Evolutionary conservation across 2,888 invertebrate species (phyloP).

Genomic region (Nomada fucata): DNA sequence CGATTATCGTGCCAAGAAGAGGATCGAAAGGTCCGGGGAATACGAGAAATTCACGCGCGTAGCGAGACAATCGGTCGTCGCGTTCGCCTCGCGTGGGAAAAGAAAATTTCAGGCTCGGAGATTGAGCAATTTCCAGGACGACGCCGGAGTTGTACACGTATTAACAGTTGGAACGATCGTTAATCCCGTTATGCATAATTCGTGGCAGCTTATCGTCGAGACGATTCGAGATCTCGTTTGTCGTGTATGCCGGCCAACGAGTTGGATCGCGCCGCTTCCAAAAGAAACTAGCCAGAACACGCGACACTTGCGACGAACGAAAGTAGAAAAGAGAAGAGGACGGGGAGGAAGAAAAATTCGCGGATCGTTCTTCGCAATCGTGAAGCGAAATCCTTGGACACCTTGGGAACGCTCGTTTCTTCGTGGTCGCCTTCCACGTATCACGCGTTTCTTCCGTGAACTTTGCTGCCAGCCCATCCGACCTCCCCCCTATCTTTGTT

Average conservation of each 20-base stretch:
- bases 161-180: background rate
- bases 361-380: constrained; percentile 72
- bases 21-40: constrained; percentile 1
- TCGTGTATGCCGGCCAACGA: background rate
- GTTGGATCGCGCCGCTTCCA: background rate
- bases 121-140: background rate
- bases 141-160: constrained; percentile 11
- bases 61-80: too few species aligned
- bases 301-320: constrained; percentile 34
- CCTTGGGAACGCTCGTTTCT: constrained; percentile 59
- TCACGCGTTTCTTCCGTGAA: constrained; percentile 76
- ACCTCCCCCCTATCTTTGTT: constrained; percentile 61
- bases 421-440: constrained; percentile 66
- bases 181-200: constrained; percentile 46
- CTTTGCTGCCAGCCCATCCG: constrained; percentile 58
- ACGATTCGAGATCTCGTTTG: background rate
- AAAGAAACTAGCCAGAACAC: constrained; percentile 2
- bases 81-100: background rate
- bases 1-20: constrained; percentile 28
- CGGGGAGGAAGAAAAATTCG: constrained; percentile 60
- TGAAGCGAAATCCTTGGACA: constrained; percentile 77
- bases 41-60: background rate
- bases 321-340: constrained; percentile 15
- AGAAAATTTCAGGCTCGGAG: background rate
- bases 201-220: constrained; percentile 1